Base-by-base conservation (phyloP, 2,797 vertebrate species). In the Characodon lateralis region DNA sequence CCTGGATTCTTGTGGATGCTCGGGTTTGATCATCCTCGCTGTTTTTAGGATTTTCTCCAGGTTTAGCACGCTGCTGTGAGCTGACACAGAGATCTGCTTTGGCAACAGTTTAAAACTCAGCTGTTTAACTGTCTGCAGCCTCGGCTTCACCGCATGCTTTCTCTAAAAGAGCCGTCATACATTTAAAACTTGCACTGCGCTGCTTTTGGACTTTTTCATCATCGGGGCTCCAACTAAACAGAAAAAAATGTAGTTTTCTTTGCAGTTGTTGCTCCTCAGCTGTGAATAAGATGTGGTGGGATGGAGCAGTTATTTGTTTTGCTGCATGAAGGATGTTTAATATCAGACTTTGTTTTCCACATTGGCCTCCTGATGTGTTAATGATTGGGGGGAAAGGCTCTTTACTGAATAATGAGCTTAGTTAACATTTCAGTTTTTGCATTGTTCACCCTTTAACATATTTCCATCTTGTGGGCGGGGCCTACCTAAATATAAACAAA, bases 81-180 rank as follows among this genome's bases (percentile, higher is more conserved):
- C 50, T 9, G 76, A 78, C 56, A 8, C 63, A 51, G 13, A 18
- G 71, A 66, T 85, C 74, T 79, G 77, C 59, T 66, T 81, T 76
- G 71, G 43, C 80, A 81, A 59, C 43, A 65, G 74, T 55, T 68
- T 53, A 22, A 73, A 53, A 74, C 39, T 18, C 26, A 12, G 8
- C 10, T 26, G 58, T 59, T 28, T 28, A 59, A 16, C 58, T 2
- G 28, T 43, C 22, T 2, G 26, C 41, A 22, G 13, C 56, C 28
- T 9, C 12, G 20, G 20, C 51, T 53, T 53, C 51, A 53, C 13
- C 13, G 12, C 12, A 14, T 18, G 16, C 22, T 6, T 53, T 53
- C 16, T 53, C 5, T 53, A 53, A 55, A 22, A 55, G 4, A 24
- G 18, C 53, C 20, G 53, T 55, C 22, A 55, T 24, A 8, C 55